Evolutionary conservation across 2,113 vertebrate species (phyloP).

Genomic region (Argyrosomus japonicus): DNA sequence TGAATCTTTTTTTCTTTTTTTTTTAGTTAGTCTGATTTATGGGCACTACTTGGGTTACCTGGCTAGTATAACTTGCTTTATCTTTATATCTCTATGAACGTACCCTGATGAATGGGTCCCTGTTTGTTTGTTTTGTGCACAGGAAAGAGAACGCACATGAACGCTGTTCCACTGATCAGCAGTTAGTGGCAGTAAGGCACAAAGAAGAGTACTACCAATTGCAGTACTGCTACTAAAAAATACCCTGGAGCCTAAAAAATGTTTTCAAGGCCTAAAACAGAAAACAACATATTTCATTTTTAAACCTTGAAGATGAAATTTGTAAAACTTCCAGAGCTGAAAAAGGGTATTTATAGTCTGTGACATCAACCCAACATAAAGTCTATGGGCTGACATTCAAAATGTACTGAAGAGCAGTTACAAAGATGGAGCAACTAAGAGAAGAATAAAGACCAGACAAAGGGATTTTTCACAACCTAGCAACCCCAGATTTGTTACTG

Average conservation of each 20-base stretch:
- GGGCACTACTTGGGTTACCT: neutral
- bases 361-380: neutral
- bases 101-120: neutral
- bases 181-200: too few species aligned
- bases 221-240: neutral
- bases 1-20: neutral
- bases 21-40: fast-evolving
- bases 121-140: too few species aligned
- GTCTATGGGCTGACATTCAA: too few species aligned
- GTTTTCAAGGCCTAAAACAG: neutral
- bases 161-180: too few species aligned
- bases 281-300: neutral
- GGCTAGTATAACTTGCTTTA: neutral
- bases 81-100: neutral
- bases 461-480: neutral
- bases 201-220: too few species aligned
- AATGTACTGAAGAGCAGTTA: neutral
- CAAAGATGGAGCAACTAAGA: neutral
- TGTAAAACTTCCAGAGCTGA: neutral
- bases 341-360: neutral
- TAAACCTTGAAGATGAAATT: neutral
- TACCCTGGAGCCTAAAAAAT: neutral
- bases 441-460: constrained; percentile 1
- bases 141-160: too few species aligned
- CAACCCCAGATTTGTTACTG: neutral